Percentiles rank a stretch among this genome's conserved stretches.
These are phyloP conservation scores for Cantharis nigra DNA, from an alignment of 2,888 invertebrate species.

Conservation along the genomic window DNA sequence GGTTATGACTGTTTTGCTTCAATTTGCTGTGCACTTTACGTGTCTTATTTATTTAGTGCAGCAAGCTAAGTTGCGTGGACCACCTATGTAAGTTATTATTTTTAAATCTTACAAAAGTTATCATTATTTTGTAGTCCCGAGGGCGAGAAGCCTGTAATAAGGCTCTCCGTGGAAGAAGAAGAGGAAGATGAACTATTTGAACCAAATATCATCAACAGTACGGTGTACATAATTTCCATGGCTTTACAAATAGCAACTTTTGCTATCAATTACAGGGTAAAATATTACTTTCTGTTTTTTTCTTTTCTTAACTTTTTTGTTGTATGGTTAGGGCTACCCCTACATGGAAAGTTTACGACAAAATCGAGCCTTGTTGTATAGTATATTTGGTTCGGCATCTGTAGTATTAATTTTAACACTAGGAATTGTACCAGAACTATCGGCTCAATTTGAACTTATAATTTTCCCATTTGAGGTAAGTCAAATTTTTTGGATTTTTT, in stretches of 20 bases:
- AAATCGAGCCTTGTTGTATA: conserved; percentile 91
- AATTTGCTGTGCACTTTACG: conserved; percentile 93
- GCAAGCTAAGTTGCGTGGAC: conserved; percentile 74
- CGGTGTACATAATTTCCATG: conserved; percentile 98
- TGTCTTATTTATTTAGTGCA: conserved; percentile 88
- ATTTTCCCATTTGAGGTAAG: conserved; percentile 89
- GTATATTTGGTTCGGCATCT: conserved; percentile 80
- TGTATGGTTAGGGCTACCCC: conserved; percentile 82
- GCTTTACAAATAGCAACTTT: conserved; percentile 97
- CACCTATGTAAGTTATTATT: conserved; percentile 65
- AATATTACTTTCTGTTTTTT: conserved; percentile 27
- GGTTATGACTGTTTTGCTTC: conserved; percentile 89
- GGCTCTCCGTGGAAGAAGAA: conserved; percentile 54
- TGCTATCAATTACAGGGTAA: conserved; percentile 97
- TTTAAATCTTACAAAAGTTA: neutral
- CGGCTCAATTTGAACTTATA: conserved; percentile 92
- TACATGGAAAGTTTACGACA: conserved; percentile 96
- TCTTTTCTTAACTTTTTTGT: neutral
- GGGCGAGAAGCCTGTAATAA: conserved; percentile 27
- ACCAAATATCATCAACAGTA: conserved; percentile 94
- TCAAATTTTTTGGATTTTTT: conserved; percentile 39
- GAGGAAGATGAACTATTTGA: conserved; percentile 85
- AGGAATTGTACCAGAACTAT: conserved; percentile 83
- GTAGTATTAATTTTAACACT: conserved; percentile 84
- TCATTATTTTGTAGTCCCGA: conserved; percentile 19